Evolutionary conservation across 1,140 invertebrate genomes (phyloP).

Genomic region (Drosophila sturtevanti): DNA sequence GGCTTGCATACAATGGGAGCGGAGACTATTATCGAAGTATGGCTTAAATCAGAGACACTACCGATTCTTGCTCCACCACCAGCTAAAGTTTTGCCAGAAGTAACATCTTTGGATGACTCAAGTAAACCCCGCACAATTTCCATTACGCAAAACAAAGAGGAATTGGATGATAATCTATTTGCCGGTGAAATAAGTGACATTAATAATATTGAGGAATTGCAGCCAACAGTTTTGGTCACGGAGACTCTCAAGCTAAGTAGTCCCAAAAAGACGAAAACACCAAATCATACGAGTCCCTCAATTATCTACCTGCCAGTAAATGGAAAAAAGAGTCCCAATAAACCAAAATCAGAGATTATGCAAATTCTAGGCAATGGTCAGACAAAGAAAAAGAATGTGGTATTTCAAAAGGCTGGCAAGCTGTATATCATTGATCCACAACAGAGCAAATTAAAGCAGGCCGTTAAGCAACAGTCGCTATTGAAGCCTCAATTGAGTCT

Average conservation of each 20-base stretch:
- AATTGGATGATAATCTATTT: constrained; percentile 77
- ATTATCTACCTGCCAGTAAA: constrained; percentile 43
- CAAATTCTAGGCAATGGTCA: constrained; percentile 44
- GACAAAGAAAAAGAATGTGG: constrained; percentile 53
- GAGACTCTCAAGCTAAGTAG: constrained; percentile 63
- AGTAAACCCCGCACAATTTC: constrained; percentile 59
- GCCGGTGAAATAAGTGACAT: constrained; percentile 37
- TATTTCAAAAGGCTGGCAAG: constrained; percentile 75
- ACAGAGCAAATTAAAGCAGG: constrained; percentile 71
- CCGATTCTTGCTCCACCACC: no score
- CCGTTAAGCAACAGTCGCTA: constrained; percentile 71
- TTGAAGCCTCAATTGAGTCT: constrained; percentile 74
- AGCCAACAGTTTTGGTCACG: constrained; percentile 67
- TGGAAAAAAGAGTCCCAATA: constrained; percentile 8
- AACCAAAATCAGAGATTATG: neutral
- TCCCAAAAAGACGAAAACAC: constrained; percentile 44
- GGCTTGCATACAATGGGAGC: constrained; percentile 92
- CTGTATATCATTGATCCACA: constrained; percentile 76
- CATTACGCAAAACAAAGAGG: constrained; percentile 69
- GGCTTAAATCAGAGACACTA: constrained; percentile 84
- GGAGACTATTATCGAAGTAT: constrained; percentile 90
- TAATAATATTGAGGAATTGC: constrained; percentile 71
- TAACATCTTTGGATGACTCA: neutral
- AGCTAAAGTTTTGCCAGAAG: no score
- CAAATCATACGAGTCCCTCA: constrained; percentile 16